A percentile compares a stretch with the other conserved stretches of the same genome.
Conservation (phyloP, 2,113 vertebrate genomes). For the Rhea americana region DNA sequence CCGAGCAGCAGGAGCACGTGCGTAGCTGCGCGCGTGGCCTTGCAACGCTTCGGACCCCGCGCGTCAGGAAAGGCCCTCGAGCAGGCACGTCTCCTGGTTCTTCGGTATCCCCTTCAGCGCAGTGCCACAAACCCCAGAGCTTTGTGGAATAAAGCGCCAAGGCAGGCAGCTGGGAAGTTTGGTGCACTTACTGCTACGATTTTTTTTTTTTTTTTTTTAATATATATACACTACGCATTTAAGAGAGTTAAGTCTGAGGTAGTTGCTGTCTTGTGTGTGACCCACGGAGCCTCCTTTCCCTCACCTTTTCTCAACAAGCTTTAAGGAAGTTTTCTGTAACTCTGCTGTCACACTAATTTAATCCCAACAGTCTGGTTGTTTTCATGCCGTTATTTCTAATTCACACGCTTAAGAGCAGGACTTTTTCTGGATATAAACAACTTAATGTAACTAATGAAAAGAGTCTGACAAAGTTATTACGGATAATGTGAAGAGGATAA, state of each 20-base stretch:
- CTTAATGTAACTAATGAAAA: background rate
- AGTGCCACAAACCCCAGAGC: background rate
- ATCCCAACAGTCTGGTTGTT: background rate
- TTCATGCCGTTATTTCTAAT: background rate
- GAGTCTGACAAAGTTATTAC: background rate
- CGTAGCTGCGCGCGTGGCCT: background rate
- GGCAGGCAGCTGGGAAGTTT: too few relatives aligned
- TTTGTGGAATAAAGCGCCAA: background rate
- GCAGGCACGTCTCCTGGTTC: background rate
- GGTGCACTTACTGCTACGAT: too few relatives aligned
- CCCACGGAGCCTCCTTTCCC: background rate
- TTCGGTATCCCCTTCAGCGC: too few relatives aligned
- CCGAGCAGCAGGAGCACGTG: background rate
- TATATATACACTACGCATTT: background rate
- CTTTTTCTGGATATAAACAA: background rate
- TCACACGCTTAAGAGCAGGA: background rate
- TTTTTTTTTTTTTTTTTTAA: too few relatives aligned
- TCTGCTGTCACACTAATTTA: background rate
- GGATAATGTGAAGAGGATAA: accelerated
- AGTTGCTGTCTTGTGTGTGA: background rate
- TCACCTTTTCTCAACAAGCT: background rate
- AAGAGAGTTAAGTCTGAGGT: background rate
- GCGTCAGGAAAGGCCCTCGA: background rate
- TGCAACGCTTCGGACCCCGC: background rate
- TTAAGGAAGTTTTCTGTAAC: accelerated